A percentile compares a stretch with the other conserved stretches of the same genome.
These are phyloP conservation scores for Margarornis squamiger DNA, from an alignment of 2,797 vertebrate species.

Conservation along the genomic window DNA sequence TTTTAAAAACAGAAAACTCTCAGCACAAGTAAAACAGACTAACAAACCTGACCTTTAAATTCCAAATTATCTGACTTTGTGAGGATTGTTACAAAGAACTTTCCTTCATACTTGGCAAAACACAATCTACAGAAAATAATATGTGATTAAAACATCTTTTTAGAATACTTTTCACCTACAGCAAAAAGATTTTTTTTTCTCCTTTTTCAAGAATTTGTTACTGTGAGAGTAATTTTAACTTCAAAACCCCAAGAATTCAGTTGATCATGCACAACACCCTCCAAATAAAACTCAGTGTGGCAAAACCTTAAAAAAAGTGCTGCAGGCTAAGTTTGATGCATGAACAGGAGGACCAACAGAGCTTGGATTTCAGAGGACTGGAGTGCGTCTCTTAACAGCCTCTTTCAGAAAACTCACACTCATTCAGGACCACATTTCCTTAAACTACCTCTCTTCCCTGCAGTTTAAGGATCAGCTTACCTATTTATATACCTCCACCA, in stretches of 20 bases:
- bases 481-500: neutral
- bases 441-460: neutral
- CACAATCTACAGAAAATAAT: neutral
- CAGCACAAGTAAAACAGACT: neutral
- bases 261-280: neutral
- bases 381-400: accelerated
- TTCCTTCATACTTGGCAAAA: neutral
- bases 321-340: neutral
- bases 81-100: neutral
- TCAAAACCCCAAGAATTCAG: neutral
- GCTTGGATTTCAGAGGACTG: neutral
- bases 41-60: neutral
- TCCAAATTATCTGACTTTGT: neutral
- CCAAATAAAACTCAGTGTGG: neutral
- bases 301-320: neutral
- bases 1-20: neutral
- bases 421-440: neutral
- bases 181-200: neutral
- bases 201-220: neutral
- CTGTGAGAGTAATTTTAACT: neutral
- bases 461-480: neutral
- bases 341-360: neutral
- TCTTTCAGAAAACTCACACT: neutral
- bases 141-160: neutral
- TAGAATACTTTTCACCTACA: neutral